Evolutionary conservation across 2,113 vertebrate species (phyloP).

Genomic region (Etia nguti): DNA sequence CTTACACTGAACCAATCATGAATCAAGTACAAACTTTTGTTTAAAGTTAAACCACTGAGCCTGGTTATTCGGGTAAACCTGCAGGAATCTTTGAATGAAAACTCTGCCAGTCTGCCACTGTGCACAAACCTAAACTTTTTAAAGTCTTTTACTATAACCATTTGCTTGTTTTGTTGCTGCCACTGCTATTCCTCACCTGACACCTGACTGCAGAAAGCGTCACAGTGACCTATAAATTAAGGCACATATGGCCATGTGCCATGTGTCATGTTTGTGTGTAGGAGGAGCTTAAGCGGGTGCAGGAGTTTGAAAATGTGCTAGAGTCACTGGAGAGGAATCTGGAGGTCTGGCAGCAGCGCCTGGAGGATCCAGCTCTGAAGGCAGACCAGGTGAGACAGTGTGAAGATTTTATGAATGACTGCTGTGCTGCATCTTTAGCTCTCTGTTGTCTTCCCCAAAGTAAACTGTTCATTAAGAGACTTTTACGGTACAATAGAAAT

Average conservation of each 20-base stretch:
- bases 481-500: not conserved
- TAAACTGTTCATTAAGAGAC: fast-evolving
- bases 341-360: slow-evolving; percentile 65
- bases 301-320: slow-evolving; percentile 72
- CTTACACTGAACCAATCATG: fast-evolving
- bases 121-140: fast-evolving
- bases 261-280: slow-evolving; percentile 8
- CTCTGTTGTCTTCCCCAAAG: not conserved
- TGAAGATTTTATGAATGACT: not conserved
- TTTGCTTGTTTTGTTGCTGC: not conserved
- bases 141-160: not conserved
- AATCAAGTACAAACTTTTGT: not conserved
- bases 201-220: not conserved
- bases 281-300: slow-evolving; percentile 70
- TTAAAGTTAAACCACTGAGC: not conserved
- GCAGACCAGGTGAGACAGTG: slow-evolving; percentile 30
- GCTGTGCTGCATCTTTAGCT: not conserved
- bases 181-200: not conserved
- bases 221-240: slow-evolving; percentile 26
- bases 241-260: not conserved
- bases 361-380: slow-evolving; percentile 52
- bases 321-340: slow-evolving; percentile 73
- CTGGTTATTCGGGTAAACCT: not conserved
- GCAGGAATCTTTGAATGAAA: not conserved
- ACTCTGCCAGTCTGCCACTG: not conserved